A percentile compares a stretch with the other conserved stretches of the same genome.
Conservation (phyloP, 1,140 invertebrate genomes). For the Diorhabda elongata region DNA sequence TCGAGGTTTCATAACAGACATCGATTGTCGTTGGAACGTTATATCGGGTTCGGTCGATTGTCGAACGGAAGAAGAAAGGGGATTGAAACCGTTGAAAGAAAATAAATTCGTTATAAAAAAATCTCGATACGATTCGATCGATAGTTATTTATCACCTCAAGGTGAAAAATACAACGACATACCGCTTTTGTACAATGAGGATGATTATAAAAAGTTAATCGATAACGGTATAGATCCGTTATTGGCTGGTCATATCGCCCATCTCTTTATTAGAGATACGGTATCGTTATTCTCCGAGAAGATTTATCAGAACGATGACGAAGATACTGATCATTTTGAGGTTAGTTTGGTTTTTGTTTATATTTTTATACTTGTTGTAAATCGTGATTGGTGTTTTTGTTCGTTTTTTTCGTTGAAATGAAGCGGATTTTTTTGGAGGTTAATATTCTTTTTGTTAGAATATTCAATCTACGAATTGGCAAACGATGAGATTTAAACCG, state of each 20-base stretch:
- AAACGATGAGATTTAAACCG: slow-evolving; percentile 99
- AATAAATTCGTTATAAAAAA: slow-evolving; percentile 88
- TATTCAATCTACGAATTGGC: slow-evolving; percentile 99
- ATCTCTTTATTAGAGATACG: slow-evolving; percentile 97
- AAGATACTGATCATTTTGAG: slow-evolving; percentile 98
- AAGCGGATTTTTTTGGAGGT: background rate
- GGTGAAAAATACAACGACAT: slow-evolving; percentile 91
- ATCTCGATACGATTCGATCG: slow-evolving; percentile 96
- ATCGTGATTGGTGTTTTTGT: background rate
- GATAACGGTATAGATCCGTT: slow-evolving; percentile 87
- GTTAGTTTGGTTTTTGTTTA: slow-evolving; percentile 50
- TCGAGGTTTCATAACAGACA: slow-evolving; percentile 88
- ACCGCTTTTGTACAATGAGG: slow-evolving; percentile 79
- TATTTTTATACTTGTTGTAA: background rate
- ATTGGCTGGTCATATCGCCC: slow-evolving; percentile 91
- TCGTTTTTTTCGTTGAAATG: background rate
- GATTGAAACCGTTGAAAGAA: slow-evolving; percentile 68
- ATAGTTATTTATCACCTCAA: slow-evolving; percentile 89
- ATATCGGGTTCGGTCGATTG: slow-evolving; percentile 95
- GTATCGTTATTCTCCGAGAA: slow-evolving; percentile 95
- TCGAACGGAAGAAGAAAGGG: slow-evolving; percentile 89
- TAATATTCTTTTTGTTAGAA: slow-evolving; percentile 62
- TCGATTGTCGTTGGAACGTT: slow-evolving; percentile 96
- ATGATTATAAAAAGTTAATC: slow-evolving; percentile 75
- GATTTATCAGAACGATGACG: slow-evolving; percentile 87